phyloP scores from a whole-genome alignment of 2,797 vertebrate genomes.

The Cossypha heuglini region DNA sequence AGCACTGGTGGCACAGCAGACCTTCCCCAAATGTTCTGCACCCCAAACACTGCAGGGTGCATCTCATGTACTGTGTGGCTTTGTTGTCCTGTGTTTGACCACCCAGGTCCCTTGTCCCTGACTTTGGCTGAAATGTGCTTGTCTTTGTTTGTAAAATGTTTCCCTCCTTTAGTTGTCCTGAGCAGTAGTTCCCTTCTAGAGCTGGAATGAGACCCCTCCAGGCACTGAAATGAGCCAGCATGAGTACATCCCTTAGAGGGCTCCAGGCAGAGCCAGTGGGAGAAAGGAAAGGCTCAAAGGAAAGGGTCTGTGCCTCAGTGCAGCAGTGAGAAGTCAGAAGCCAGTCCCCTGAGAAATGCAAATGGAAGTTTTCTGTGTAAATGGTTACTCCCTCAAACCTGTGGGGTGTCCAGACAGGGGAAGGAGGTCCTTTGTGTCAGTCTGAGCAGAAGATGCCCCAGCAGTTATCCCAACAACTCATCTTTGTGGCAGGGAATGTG shows the following conservation, averaged over 20 bases:
- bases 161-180: background rate
- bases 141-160: constrained; percentile 14
- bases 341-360: background rate
- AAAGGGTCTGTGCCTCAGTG: background rate
- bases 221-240: background rate
- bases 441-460: background rate
- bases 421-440: background rate
- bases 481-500: background rate
- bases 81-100: background rate
- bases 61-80: background rate
- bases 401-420: too few relatives aligned
- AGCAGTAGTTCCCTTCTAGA: background rate
- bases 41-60: rapidly evolving
- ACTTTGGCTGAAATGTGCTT: background rate
- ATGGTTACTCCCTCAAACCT: background rate
- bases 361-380: background rate
- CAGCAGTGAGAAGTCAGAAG: background rate
- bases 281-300: background rate
- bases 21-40: background rate
- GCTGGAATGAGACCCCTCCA: too few relatives aligned
- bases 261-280: background rate
- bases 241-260: background rate
- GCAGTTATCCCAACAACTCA: background rate
- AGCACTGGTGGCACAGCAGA: background rate
- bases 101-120: background rate